Evolutionary conservation across 2,113 vertebrate species (phyloP), one percentile per base, ranked within the genome.

Genomic region (Accipiter cooperii): DNA sequence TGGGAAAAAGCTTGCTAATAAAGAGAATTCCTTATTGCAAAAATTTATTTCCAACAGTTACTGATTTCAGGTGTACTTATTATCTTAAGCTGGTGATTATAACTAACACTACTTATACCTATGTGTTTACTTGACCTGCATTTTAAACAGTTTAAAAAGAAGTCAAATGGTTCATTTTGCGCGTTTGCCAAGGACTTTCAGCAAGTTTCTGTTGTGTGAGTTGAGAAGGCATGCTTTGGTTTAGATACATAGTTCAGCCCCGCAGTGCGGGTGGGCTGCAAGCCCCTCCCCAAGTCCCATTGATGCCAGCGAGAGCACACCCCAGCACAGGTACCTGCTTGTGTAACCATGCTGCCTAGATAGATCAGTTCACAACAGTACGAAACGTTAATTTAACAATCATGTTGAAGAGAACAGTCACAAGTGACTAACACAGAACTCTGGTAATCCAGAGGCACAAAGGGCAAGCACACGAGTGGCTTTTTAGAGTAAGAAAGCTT

Each of bases 291-390:
- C 0, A 1, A 5, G 22, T 17, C 49, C 65, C 44, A 20, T 61
- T 2, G 44, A 40, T 18, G 47, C 26, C 76, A 80, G 36, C 2
- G 10, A 64, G 49, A 87, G 51, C 71, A 61, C 57, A 21, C 2
- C 60, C 78, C 70, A n/a, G 57, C 79, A 47, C 2, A 0, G 64
- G 33, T 71, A 65, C 49, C 88, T 61, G 33, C 42, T n/a, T 5
- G 36, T 21, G 66, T 5, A 34, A 49, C 47, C 91, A 28, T 0
- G 0, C 60, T 58, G 51, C 60, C 61, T 6, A 4, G n/a, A 5
- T 1, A n/a, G 6, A 26, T 6, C 49, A 21, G 42, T 5, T 64
- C 66, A 24, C 57, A 60, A 0, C 29, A 28, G 9, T 0, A 13
- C 14, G 26, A 69, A 61, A 33, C 1, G 6, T 5, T 42, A 3